These are phyloP conservation scores for Mechanitis mazaeus DNA, from an alignment of 2,888 invertebrate genomes.

Conservation along the genomic window DNA sequence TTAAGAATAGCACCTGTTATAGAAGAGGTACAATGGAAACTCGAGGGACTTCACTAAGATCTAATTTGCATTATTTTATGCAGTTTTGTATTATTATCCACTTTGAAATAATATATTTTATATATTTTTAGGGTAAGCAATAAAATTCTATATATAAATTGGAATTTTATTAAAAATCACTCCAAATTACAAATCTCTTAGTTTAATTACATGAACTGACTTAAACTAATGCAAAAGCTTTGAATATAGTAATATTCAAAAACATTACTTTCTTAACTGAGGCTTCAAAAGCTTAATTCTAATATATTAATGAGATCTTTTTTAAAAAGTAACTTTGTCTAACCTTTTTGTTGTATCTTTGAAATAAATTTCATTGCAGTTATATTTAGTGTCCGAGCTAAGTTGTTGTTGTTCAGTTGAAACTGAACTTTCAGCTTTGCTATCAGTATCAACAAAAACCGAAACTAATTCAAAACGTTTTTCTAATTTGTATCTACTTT, in stretches of 20 bases:
- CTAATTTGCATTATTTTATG: neutral
- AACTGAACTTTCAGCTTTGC: no score
- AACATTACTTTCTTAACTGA: neutral
- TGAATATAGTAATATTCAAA: neutral
- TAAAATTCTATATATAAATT: neutral
- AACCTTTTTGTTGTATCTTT: neutral
- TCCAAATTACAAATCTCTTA: neutral
- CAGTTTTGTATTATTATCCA: no score
- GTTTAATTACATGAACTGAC: neutral
- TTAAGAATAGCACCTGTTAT: conserved; percentile 78
- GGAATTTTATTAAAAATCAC: conserved; percentile 3
- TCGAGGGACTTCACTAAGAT: conserved; percentile 35
- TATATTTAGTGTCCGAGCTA: no score
- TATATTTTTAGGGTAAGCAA: neutral
- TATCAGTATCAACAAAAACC: no score
- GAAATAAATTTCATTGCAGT: neutral
- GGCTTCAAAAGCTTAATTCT: neutral
- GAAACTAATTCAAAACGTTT: no score
- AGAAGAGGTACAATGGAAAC: conserved; percentile 74
- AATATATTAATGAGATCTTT: neutral
- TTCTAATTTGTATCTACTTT: no score
- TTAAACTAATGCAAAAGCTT: neutral
- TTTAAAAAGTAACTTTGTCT: neutral
- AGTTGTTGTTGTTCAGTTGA: no score
- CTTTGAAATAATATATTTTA: neutral